Percentiles rank a stretch among this genome's conserved stretches.
phyloP scores from a whole-genome alignment of 2,888 invertebrate genomes.

The Oscheius sp. region DNA sequence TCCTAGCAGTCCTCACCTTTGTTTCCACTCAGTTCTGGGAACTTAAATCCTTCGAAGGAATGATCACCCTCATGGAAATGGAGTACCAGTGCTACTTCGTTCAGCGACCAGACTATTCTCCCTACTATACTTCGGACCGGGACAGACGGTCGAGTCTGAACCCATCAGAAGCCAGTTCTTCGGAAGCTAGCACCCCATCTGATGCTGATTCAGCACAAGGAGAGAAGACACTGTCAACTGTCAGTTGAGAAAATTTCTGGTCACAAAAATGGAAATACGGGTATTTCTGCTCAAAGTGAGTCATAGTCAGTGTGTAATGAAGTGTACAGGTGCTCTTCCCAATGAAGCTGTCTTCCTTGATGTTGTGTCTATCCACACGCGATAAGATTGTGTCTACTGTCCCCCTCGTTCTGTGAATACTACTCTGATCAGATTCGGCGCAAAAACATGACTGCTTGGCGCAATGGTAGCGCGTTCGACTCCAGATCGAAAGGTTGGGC shows the following conservation, averaged over 20 bases:
- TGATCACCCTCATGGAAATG: conserved; percentile 12
- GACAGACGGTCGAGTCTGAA: background rate
- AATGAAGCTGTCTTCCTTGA: no score
- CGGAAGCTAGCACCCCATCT: no score
- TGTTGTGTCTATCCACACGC: no score
- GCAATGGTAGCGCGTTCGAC: conserved; percentile 51
- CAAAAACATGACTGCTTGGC: conserved; percentile 31
- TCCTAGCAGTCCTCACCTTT: background rate
- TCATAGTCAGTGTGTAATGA: no score
- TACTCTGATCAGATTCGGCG: no score
- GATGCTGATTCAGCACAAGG: no score
- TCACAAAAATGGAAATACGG: background rate
- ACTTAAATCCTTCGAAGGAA: background rate
- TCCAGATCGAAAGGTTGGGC: conserved; percentile 49
- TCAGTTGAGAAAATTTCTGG: background rate
- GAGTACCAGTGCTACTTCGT: conserved; percentile 1
- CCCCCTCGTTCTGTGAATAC: no score
- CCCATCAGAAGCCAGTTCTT: background rate
- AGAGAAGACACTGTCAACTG: conserved; percentile 3
- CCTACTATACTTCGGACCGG: background rate
- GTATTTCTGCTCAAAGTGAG: background rate
- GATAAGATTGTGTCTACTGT: no score
- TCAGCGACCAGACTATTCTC: background rate
- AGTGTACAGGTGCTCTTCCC: no score
- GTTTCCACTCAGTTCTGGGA: conserved; percentile 7